Conservation (phyloP, 2,888 invertebrate species). For the Adelphocoris suturalis region DNA sequence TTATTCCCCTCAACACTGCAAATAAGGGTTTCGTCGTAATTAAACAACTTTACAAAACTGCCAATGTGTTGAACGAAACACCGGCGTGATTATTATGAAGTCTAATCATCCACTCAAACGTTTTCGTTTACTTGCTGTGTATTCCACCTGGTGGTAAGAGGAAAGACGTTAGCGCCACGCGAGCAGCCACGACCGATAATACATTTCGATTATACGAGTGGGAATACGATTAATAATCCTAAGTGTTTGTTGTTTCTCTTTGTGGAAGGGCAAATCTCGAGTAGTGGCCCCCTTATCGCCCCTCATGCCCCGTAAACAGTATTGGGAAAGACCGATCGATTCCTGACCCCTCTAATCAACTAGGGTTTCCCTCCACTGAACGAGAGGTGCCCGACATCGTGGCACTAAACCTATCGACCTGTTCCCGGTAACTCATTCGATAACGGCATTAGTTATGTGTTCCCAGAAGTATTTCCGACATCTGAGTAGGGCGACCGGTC, state of each 20-base stretch:
- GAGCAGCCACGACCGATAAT: neutral
- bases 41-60: too few species aligned
- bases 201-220: neutral
- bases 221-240: conserved; percentile 40
- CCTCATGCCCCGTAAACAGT: conserved; percentile 32
- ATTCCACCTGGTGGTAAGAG: neutral
- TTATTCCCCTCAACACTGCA: too few species aligned
- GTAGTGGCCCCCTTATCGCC: neutral
- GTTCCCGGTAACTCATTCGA: conserved; percentile 56
- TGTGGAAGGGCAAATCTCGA: conserved; percentile 30
- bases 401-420: conserved; percentile 57
- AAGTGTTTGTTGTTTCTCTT: conserved; percentile 44
- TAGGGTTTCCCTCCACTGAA: conserved; percentile 21
- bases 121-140: neutral
- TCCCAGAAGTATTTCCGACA: conserved; percentile 43
- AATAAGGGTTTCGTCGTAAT: too few species aligned
- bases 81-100: neutral
- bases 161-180: neutral
- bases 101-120: neutral
- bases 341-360: conserved; percentile 52
- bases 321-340: conserved; percentile 58
- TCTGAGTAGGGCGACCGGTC: neutral
- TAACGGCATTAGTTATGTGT: conserved; percentile 54
- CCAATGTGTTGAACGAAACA: neutral
- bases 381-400: conserved; percentile 58